A percentile compares a stretch with the other conserved stretches of the same genome.
These are phyloP conservation scores for Meles meles DNA, from an alignment of 2,113 vertebrate species.

Conservation along the genomic window DNA sequence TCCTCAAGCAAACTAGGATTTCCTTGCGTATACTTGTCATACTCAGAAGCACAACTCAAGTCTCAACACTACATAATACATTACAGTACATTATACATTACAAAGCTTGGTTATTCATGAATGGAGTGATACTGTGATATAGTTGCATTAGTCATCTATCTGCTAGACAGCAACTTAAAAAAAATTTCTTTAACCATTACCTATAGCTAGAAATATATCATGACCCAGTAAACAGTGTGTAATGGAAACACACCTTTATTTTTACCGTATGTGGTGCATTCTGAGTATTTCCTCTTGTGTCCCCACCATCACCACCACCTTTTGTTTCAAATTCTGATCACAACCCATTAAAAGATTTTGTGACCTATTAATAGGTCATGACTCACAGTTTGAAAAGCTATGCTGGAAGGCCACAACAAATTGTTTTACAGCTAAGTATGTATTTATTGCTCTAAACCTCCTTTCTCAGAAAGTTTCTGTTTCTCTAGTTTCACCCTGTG, in stretches of 20 bases:
- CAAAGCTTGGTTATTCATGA: background rate
- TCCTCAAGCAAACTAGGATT: slow-evolving; percentile 31
- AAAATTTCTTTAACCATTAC: background rate
- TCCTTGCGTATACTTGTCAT: slow-evolving; percentile 9
- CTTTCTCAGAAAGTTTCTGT: slow-evolving; percentile 8
- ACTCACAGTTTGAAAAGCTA: slow-evolving; percentile 33
- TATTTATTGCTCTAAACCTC: background rate
- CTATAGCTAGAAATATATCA: background rate
- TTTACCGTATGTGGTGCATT: background rate
- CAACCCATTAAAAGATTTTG: slow-evolving; percentile 33
- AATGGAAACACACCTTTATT: slow-evolving; percentile 21
- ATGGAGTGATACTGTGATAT: background rate
- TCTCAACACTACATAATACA: background rate
- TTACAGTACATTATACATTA: background rate
- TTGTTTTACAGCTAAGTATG: background rate
- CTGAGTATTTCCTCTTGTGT: background rate
- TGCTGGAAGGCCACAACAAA: background rate
- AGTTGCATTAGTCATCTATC: slow-evolving; percentile 27
- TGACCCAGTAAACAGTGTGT: background rate
- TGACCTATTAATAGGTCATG: background rate
- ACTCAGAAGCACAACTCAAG: slow-evolving; percentile 17
- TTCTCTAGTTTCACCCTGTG: background rate
- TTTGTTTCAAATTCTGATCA: slow-evolving; percentile 42
- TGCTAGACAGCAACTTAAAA: background rate
- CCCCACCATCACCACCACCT: background rate